Base-by-base conservation (phyloP, 2,888 invertebrate species). In the Sclerodermus sp. region DNA sequence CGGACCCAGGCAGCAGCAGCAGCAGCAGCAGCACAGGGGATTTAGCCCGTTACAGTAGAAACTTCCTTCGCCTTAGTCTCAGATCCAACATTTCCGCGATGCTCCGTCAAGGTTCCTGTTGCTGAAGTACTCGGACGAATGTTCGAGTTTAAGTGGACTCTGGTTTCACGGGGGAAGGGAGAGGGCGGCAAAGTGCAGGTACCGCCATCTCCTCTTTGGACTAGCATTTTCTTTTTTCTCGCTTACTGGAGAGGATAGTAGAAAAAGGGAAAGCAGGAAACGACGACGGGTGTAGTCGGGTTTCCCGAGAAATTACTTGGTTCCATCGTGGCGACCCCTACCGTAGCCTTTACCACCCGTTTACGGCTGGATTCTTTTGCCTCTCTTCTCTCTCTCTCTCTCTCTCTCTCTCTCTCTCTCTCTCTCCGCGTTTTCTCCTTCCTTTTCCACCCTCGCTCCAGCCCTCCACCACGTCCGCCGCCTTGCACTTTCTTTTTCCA, bases 221-320 rank as follows among this genome's bases (percentile, higher is more conserved):
- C 51, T 55, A 43, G 51, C 49, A 43, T 45, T 16, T 46, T 34
- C 39, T 49, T 42, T 47, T 46, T 15, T 52, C 32, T n/a, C 31
- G 17, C 45, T 17, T 45, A 29, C 47, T 29, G 16, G 23, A 18
- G 29, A 42, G 48, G 42, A n/a, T n/a, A 23, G 47, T 38, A 51
- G 43, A 12, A 45, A 45, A 13, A 49, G 30, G 49, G 38, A 39
- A 48, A 51, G 29, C 47, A 54, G 50, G 45, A 55, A 54, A 55
- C 45, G 51, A 34, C 34, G 34, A 34, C 34, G 34, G 13, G 13
- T 43, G 52, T 48, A 51, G 45, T 55, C 45, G 55, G 51, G 55
- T 61, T 58, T 55, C 53, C 54, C 50, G 55, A 50, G 57, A 61
- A 64, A 63, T 63, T 61, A 61, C 63, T 59, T 56, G 55, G 49